These are phyloP conservation scores for Bathynomus jamesi DNA, from an alignment of 1,140 invertebrate genomes.

Conservation along the genomic window DNA sequence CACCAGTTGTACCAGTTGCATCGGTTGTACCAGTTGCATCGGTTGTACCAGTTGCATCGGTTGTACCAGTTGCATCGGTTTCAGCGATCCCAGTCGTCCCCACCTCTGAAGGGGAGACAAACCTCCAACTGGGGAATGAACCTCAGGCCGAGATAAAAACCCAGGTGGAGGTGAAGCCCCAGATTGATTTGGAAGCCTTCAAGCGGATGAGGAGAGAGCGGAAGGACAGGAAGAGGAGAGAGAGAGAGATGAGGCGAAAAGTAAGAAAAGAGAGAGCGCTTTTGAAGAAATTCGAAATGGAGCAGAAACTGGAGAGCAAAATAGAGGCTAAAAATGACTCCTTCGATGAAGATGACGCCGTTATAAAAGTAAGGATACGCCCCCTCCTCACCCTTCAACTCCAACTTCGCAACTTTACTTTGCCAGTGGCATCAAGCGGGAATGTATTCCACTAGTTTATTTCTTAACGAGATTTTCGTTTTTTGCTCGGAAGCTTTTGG, in stretches of 20 bases:
- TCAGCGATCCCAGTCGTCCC: constrained; percentile 10
- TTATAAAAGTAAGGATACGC: constrained; percentile 32
- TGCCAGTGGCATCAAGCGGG: no score
- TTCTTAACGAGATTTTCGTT: no score
- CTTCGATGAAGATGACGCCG: constrained; percentile 35
- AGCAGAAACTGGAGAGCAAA: not conserved
- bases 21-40: no score
- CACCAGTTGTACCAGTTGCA: no score
- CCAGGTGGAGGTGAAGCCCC: constrained; percentile 4
- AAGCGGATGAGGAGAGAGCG: constrained; percentile 37
- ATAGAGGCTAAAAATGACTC: constrained; percentile 12
- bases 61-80: not conserved
- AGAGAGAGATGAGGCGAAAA: constrained; percentile 42
- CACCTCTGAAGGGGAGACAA: constrained; percentile 8
- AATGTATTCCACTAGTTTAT: no score
- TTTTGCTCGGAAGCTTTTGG: no score
- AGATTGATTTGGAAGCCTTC: not conserved
- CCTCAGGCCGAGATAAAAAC: constrained; percentile 8
- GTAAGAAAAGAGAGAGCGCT: constrained; percentile 24
- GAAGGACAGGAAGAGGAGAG: constrained; percentile 41
- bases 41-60: no score
- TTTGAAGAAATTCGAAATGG: not conserved
- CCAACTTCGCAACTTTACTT: no score
- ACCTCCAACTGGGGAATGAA: constrained; percentile 10
- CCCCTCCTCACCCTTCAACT: not conserved